These are phyloP conservation scores for Apocheima hispidaria DNA, from an alignment of 2,888 invertebrate species.

Conservation along the genomic window DNA sequence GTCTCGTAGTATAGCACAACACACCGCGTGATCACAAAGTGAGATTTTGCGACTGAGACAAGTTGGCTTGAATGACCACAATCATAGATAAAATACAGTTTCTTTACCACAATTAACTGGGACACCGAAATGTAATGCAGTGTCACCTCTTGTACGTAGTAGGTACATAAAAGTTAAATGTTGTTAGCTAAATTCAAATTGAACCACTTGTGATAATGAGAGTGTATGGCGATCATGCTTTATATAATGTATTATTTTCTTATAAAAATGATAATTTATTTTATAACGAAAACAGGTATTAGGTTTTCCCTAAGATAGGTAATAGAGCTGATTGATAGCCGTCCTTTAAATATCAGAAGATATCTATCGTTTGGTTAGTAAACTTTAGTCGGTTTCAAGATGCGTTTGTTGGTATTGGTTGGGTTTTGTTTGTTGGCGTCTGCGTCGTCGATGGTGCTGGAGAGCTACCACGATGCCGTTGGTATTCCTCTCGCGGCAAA, in stretches of 20 bases:
- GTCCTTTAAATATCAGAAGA: conserved; percentile 7
- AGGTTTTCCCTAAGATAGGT: not conserved
- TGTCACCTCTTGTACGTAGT: too few relatives aligned
- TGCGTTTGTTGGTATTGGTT: conserved; percentile 32
- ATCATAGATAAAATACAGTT: too few relatives aligned
- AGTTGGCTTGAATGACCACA: too few relatives aligned
- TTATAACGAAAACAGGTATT: not conserved
- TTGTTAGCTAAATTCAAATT: too few relatives aligned
- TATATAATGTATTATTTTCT: not conserved
- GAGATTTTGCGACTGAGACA: too few relatives aligned
- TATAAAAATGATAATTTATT: not conserved
- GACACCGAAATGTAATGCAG: too few relatives aligned
- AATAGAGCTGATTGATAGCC: conserved; percentile 4
- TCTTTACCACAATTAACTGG: too few relatives aligned
- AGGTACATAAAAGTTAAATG: too few relatives aligned
- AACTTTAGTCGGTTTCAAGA: conserved; percentile 7
- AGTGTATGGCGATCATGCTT: too few relatives aligned
- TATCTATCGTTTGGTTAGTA: not conserved
- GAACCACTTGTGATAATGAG: too few relatives aligned
- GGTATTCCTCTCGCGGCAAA: conserved; percentile 22
- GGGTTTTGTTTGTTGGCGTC: conserved; percentile 29
- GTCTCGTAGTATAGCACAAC: too few relatives aligned
- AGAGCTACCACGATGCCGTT: conserved; percentile 28
- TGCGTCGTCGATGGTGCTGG: conserved; percentile 30
- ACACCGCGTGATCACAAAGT: too few relatives aligned